These are phyloP conservation scores for Rousettus leschenaultii DNA, from an alignment of 2,113 vertebrate genomes.

Conservation along the genomic window DNA sequence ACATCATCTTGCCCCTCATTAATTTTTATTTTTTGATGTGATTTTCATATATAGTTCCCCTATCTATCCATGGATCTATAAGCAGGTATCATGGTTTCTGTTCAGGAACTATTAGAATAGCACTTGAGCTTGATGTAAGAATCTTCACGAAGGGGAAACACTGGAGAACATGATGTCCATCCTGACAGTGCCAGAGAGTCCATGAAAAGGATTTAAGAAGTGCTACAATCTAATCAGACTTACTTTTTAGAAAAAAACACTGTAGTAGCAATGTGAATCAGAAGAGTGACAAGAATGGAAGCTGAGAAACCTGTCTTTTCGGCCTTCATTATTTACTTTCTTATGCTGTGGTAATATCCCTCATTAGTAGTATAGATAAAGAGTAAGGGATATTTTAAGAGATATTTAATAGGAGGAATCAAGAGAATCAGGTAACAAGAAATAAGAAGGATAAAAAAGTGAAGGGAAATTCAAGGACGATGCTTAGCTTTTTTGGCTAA, in stretches of 20 bases:
- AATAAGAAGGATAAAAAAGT: not conserved
- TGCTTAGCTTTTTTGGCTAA: not conserved
- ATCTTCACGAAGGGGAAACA: not conserved
- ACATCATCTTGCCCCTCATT: no score
- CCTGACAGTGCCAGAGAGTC: not conserved
- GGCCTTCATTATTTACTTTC: not conserved
- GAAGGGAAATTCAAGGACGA: not conserved
- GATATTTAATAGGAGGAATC: not conserved
- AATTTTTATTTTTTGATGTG: not conserved
- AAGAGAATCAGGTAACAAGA: not conserved
- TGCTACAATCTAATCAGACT: not conserved
- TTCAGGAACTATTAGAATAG: not conserved
- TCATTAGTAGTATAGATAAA: not conserved
- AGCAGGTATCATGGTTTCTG: not conserved
- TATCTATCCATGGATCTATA: not conserved
- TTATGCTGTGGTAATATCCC: not conserved
- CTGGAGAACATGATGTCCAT: not conserved
- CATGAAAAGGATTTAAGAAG: not conserved
- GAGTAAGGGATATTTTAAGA: not conserved
- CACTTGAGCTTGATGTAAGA: not conserved
- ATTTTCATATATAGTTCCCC: not conserved
- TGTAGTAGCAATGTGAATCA: not conserved
- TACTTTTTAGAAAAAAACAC: not conserved
- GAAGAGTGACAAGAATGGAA: not conserved
- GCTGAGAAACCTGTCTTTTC: not conserved